phyloP scores from a whole-genome alignment of 2,113 vertebrate species.

The Psephotus haematonotus region DNA sequence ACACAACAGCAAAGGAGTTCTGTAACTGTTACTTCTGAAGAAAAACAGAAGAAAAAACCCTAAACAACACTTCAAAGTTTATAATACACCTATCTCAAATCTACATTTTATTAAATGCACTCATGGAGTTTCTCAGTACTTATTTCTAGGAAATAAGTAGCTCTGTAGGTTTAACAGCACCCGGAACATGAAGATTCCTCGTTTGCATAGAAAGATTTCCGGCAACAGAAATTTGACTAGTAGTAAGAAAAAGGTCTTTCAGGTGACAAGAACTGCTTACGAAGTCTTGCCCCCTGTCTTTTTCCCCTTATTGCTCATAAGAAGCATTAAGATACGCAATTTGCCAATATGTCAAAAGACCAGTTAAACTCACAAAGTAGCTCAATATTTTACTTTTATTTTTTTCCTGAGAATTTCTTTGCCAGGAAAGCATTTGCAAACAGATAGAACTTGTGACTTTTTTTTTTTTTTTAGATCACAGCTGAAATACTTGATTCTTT shows the following conservation, averaged over 20 bases:
- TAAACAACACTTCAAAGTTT: neutral
- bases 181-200: neutral
- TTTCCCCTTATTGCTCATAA: neutral
- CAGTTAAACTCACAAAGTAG: neutral
- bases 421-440: neutral
- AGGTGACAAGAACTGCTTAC: neutral
- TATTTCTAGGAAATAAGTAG: neutral
- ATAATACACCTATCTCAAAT: neutral
- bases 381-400: neutral
- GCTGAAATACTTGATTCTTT: neutral
- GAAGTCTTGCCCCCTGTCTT: accelerated
- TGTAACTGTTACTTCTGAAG: neutral
- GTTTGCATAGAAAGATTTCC: neutral
- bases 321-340: neutral
- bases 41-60: neutral
- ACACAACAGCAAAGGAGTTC: neutral
- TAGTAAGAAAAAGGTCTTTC: neutral
- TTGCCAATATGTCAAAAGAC: neutral
- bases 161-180: neutral
- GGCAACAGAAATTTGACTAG: neutral
- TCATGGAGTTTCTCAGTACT: neutral
- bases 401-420: neutral
- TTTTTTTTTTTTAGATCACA: neutral
- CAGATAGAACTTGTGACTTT: neutral
- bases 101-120: neutral